These are phyloP conservation scores for Mizuhopecten yessoensis DNA, from an alignment of 1,140 invertebrate genomes.

Conservation along the genomic window DNA sequence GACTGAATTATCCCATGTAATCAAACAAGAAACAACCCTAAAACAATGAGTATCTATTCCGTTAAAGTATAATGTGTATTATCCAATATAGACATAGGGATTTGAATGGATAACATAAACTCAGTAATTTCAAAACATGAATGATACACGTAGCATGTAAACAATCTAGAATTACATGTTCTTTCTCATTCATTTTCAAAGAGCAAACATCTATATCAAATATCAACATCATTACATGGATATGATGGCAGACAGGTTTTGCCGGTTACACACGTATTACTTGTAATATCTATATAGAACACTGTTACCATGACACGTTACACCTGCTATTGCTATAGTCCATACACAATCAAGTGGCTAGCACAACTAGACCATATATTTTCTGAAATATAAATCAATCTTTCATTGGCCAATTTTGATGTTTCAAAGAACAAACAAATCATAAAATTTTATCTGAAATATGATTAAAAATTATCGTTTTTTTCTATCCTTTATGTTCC, in stretches of 20 bases:
- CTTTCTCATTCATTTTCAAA: background rate
- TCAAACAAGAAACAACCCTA: too few species aligned
- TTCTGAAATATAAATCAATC: background rate
- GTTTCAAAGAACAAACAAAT: background rate
- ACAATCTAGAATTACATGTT: background rate
- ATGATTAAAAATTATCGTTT: too few species aligned
- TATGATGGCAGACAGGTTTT: background rate
- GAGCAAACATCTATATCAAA: background rate
- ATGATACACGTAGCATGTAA: background rate
- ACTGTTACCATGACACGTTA: background rate
- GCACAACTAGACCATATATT: background rate
- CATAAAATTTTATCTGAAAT: too few species aligned
- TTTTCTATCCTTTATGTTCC: background rate
- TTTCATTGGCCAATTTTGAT: background rate
- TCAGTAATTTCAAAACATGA: background rate
- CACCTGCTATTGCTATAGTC: background rate
- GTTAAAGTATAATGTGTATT: background rate
- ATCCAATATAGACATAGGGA: background rate
- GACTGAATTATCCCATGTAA: too few species aligned
- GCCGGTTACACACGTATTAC: background rate
- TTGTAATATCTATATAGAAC: background rate
- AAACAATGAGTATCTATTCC: background rate
- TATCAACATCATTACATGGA: conserved; percentile 16
- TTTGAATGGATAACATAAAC: background rate
- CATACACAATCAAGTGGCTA: background rate